Percentiles rank a stretch among this genome's conserved stretches.
phyloP scores from a whole-genome alignment of 2,113 vertebrate species.

The Semicossyphus pulcher region DNA sequence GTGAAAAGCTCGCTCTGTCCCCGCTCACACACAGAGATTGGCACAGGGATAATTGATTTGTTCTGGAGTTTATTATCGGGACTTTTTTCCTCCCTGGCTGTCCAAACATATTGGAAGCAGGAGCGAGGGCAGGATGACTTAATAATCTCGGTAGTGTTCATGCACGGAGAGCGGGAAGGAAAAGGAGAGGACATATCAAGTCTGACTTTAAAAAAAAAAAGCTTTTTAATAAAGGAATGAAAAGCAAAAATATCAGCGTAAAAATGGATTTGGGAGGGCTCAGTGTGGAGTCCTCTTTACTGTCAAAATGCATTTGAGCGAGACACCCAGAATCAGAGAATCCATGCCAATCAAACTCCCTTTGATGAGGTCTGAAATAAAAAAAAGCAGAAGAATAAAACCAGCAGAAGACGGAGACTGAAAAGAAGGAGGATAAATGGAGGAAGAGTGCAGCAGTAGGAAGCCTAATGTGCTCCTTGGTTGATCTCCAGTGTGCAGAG shows the following conservation, averaged over 20 bases:
- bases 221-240: not conserved
- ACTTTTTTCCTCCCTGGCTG: conserved; percentile 34
- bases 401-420: fast-evolving
- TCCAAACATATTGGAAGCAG: conserved; percentile 52
- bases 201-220: not conserved
- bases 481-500: conserved; percentile 20
- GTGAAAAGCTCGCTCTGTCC: not conserved
- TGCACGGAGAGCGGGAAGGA: not conserved
- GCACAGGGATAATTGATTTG: conserved; percentile 48
- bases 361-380: conserved; percentile 28
- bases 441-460: conserved; percentile 6
- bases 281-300: not conserved
- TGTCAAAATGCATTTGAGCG: not conserved
- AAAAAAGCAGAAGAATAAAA: conserved; percentile 21
- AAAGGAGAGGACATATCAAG: not conserved
- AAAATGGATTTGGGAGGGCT: not conserved
- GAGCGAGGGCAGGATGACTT: not conserved
- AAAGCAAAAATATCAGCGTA: not conserved
- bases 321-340: conserved; percentile 7
- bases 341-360: not conserved
- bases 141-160: conserved; percentile 2
- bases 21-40: not conserved
- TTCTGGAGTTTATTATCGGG: conserved; percentile 60
- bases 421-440: not conserved
- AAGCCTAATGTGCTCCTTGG: conserved; percentile 9